Percentiles rank a stretch among this genome's conserved stretches.
These are phyloP conservation scores for Ctena decussata DNA, from an alignment of 2,888 invertebrate species.

Conservation along the genomic window DNA sequence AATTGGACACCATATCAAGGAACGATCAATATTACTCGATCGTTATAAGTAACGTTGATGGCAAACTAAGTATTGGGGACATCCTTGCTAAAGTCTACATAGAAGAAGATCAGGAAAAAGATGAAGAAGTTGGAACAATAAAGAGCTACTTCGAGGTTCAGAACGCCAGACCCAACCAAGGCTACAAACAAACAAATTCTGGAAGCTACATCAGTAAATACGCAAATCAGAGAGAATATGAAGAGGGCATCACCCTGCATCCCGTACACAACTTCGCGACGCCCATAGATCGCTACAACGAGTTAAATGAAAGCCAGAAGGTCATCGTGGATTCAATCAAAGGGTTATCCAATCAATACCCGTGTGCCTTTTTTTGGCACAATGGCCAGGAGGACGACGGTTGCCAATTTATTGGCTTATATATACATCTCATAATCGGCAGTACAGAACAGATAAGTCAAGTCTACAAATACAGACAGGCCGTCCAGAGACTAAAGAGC, in stretches of 20 bases:
- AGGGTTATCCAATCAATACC: too few species aligned
- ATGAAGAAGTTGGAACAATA: too few species aligned
- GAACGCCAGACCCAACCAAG: too few species aligned
- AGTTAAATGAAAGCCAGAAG: not conserved
- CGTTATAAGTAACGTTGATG: not conserved
- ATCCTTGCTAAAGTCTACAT: not conserved
- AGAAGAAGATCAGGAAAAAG: not conserved
- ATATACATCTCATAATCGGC: not conserved
- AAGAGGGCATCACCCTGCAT: not conserved
- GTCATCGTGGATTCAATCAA: not conserved
- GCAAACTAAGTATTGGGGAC: not conserved
- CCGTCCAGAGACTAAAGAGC: not conserved
- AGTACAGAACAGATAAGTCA: not conserved
- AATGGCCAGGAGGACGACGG: not conserved
- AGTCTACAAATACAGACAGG: not conserved
- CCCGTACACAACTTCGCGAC: not conserved
- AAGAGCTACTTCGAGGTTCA: too few species aligned
- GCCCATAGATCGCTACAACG: not conserved
- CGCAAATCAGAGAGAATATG: not conserved
- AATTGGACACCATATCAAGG: not conserved
- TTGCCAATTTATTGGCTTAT: not conserved
- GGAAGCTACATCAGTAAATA: not conserved
- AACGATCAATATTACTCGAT: not conserved
- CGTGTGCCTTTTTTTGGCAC: not conserved
- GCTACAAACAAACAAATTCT: too few species aligned